Percentiles rank a stretch among this genome's conserved stretches.
phyloP scores from a whole-genome alignment of 2,888 invertebrate species.

The Oegoconia quadripuncta region DNA sequence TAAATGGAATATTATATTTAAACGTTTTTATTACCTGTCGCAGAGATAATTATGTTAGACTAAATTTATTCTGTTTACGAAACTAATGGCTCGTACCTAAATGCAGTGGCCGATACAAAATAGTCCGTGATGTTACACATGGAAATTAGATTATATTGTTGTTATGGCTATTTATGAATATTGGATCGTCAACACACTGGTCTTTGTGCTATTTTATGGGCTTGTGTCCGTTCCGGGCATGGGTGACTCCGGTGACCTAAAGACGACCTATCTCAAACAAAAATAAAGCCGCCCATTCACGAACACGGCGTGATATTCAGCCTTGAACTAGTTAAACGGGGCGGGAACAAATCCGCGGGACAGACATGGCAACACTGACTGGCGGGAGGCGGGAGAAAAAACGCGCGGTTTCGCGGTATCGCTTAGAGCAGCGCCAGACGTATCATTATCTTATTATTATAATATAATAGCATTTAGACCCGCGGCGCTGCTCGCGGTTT shows the following conservation, averaged over 20 bases:
- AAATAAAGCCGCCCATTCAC: constrained; percentile 69
- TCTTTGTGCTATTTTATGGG: constrained; percentile 52
- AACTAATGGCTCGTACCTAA: constrained; percentile 27
- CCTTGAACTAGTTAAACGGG: constrained; percentile 74
- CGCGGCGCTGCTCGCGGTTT: constrained; percentile 30
- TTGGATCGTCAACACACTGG: constrained; percentile 3
- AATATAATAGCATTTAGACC: constrained; percentile 46
- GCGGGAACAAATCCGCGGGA: constrained; percentile 57
- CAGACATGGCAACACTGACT: constrained; percentile 61
- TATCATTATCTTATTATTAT: constrained; percentile 74
- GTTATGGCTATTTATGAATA: constrained; percentile 12
- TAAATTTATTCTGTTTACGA: constrained; percentile 46
- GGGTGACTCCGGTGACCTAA: constrained; percentile 67
- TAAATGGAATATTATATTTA: constrained; percentile 53
- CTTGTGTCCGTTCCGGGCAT: constrained; percentile 45
- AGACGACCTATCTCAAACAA: constrained; percentile 63
- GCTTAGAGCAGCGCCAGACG: constrained; percentile 53
- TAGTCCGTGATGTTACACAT: constrained; percentile 8
- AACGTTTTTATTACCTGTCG: constrained; percentile 43
- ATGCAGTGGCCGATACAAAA: constrained; percentile 13
- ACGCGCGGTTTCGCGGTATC: constrained; percentile 51
- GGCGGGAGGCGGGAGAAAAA: constrained; percentile 46
- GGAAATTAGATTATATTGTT: constrained; percentile 15
- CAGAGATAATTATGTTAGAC: constrained; percentile 37
- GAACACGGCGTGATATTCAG: constrained; percentile 43